These are phyloP conservation scores for Picathartes gymnocephalus DNA, from an alignment of 2,113 vertebrate species.

Conservation along the genomic window DNA sequence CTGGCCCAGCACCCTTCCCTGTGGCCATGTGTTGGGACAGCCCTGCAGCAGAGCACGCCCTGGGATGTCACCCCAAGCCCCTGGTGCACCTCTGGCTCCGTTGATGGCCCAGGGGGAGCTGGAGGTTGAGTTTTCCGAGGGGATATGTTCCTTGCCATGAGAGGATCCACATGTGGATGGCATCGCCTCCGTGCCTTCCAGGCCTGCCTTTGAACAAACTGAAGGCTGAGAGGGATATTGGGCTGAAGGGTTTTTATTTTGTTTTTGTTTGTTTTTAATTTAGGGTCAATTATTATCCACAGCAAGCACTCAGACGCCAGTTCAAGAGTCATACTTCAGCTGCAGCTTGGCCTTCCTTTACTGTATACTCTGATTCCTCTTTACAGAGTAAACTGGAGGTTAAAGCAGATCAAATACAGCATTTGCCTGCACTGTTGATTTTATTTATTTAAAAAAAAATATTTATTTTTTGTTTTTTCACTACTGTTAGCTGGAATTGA, in stretches of 20 bases:
- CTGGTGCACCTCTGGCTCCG: accelerated
- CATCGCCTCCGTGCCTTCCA: neutral
- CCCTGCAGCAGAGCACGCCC: neutral
- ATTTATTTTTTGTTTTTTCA: neutral
- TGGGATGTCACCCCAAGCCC: neutral
- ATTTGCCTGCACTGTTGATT: neutral
- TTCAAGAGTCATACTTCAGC: constrained; percentile 12
- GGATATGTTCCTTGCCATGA: neutral
- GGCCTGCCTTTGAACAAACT: neutral
- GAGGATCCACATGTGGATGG: neutral
- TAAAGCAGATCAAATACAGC: constrained; percentile 4
- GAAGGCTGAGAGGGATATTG: neutral
- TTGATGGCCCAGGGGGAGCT: accelerated
- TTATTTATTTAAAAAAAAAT: neutral
- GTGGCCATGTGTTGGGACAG: accelerated
- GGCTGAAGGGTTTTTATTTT: neutral
- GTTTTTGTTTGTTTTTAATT: neutral
- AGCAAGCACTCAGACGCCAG: neutral
- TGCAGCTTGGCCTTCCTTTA: neutral
- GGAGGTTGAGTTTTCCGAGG: neutral
- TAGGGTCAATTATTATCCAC: neutral
- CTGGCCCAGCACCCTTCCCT: neutral
- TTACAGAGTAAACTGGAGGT: neutral
- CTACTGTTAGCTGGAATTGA: neutral
- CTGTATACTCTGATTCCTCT: neutral